Base-by-base conservation (phyloP, 2,888 invertebrate genomes). In the Diogma glabrata region DNA sequence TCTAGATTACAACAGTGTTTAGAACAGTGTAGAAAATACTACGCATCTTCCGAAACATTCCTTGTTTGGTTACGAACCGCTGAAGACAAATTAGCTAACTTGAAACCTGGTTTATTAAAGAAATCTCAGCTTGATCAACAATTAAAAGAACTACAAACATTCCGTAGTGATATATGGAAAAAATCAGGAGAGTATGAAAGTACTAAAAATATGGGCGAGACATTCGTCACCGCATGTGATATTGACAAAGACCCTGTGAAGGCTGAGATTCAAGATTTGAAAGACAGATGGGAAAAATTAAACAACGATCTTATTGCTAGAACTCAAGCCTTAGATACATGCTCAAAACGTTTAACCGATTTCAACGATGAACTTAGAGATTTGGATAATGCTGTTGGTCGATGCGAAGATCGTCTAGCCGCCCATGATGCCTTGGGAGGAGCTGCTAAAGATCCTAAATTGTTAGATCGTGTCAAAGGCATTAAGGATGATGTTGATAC, bases 111-210 rank as follows among this genome's bases (percentile, higher is more conserved):
- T 1, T 82, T 83, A 2, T 85, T 92, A 70, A 87, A 87, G 56
- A 86, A 87, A 63, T 81, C 84, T 53, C 89, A 90, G 59, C 81
- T 93, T 14, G 91, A 91, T 63, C 85, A 85, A 59, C 91, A 92
- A 64, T 72, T 95, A 4, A 82, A 86, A 50, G 93, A 94, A 60
- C 72, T 94, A 51, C 90, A 92, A 61, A 79, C 79, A 47, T 87
- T 95, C 75, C 81, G 93, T 60, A 93, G 92, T 62, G 95, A 95
- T 61, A 83, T 94, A 1, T 88, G 92, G 84, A 90, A 92, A 67
- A 88, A 75, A 62, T 87, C 90, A 12, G 92, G 92, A 9, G 95
- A 95, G 69, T 93, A 86, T 61, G 95, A 95, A 62, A 89, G 87
- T 67, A 86, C 87, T 57, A 82, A 82, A 63, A 82, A 84, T 0